Evolutionary conservation across 2,888 invertebrate species (phyloP), one percentile per base, ranked within the genome.

Genomic region (Anthophora plumipes): DNA sequence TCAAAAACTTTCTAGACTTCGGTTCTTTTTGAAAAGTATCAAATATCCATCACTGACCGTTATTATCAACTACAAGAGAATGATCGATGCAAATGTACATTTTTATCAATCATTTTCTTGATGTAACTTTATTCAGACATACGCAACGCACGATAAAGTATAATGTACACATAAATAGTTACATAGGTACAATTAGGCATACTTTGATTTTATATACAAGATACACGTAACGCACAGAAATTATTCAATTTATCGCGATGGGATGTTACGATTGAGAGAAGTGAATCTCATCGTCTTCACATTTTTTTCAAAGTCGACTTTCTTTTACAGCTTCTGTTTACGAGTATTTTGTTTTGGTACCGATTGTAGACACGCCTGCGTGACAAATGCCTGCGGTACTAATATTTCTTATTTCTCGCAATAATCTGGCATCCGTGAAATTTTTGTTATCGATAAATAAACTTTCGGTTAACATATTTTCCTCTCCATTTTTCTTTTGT

Each of bases 131-230:
- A 20, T 67, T 52, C 52, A 9, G 12, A 46, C 71, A 52, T 50
- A 71, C 41, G 37, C 43, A 78, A 63, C 76, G 66, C 77, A 67
- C 69, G 75, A 80, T 77, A 68, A 73, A 63, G 39, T 80, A 83
- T 77, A 87, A 87, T 85, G 50, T 87, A 84, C 88, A 85, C 82
- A 87, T 82, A 87, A 87, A 82, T 86, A 86, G 83, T 87, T 87
- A 87, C 82, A 87, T 87, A 88, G 79, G 77, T 87, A 88, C 86
- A 85, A 79, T 80, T 85, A 85, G 87, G 82, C 84, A 77, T 81
- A 79, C 46, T 81, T 85, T 50, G 37, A 50, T 79, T 81, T 86
- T 83, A 74, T 83, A 71, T 84, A 86, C 80, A 85, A 69, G 69
- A 81, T 82, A 82, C 67, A 70, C 59, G 63, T 70, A 75, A 80